These are phyloP conservation scores for Chromobotia macracanthus DNA, from an alignment of 2,797 vertebrate species.

Conservation along the genomic window DNA sequence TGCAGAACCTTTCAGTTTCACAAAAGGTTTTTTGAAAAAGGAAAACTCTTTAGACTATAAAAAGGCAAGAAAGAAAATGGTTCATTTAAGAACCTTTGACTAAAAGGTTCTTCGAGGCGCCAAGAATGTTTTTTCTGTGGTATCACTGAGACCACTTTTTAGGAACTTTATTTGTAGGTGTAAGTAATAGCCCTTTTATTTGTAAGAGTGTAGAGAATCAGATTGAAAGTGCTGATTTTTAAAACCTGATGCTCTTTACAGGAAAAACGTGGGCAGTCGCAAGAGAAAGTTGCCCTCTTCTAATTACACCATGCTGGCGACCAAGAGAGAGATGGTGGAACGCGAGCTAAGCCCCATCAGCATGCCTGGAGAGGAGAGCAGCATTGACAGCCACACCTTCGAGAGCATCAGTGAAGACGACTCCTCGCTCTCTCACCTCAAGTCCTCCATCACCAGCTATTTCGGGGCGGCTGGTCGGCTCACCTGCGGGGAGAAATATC, in stretches of 20 bases:
- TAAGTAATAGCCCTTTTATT: too few species aligned
- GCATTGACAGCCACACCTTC: constrained; percentile 81
- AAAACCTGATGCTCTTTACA: constrained; percentile 53
- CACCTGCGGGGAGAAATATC: constrained; percentile 91
- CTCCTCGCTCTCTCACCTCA: constrained; percentile 86
- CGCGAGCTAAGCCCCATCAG: constrained; percentile 55
- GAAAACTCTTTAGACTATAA: too few species aligned
- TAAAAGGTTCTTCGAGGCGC: too few species aligned
- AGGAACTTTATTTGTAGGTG: too few species aligned
- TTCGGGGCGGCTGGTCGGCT: constrained; percentile 88
- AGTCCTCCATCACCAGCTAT: constrained; percentile 93
- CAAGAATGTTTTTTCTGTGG: too few species aligned
- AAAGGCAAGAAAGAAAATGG: too few species aligned
- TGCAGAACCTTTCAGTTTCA: too few species aligned
- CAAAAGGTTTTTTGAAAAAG: too few species aligned
- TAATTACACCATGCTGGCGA: constrained; percentile 75
- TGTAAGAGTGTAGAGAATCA: too few species aligned
- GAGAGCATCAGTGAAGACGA: constrained; percentile 87
- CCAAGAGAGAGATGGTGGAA: constrained; percentile 70
- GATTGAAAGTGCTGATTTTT: not conserved
- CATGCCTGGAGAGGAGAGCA: constrained; percentile 68
- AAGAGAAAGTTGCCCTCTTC: constrained; percentile 88
- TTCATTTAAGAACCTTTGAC: too few species aligned
- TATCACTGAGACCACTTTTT: too few species aligned
- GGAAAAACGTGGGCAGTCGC: constrained; percentile 87